phyloP scores from a whole-genome alignment of 2,888 invertebrate species.

The Gisinianus flammeolus region DNA sequence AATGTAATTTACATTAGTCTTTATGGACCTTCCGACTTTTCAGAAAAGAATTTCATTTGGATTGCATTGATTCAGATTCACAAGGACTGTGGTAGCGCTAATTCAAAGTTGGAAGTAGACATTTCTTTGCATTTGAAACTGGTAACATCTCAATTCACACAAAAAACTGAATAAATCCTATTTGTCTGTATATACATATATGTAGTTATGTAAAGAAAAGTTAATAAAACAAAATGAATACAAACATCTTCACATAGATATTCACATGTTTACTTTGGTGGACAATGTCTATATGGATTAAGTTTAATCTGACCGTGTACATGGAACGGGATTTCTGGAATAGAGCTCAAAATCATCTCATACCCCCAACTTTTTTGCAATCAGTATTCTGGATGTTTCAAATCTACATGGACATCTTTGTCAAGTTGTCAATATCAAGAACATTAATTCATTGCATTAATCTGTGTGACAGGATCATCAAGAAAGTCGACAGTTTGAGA shows the following conservation, averaged over 20 bases:
- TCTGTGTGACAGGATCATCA: too few species aligned
- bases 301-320: slow-evolving; percentile 18
- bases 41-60: slow-evolving; percentile 10
- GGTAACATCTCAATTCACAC: too few species aligned
- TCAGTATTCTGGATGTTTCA: slow-evolving; percentile 7
- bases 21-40: slow-evolving; percentile 9
- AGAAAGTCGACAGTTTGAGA: too few species aligned
- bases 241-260: background rate
- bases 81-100: background rate
- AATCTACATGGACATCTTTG: slow-evolving; percentile 2
- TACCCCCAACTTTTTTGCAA: background rate
- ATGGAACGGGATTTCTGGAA: slow-evolving; percentile 14
- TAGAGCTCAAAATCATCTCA: background rate
- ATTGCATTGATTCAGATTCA: background rate
- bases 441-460: too few species aligned
- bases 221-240: background rate
- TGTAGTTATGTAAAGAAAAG: background rate
- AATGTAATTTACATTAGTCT: background rate
- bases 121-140: background rate
- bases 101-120: background rate
- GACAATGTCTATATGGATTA: slow-evolving; percentile 1
- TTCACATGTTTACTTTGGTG: slow-evolving; percentile 2
- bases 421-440: too few species aligned
- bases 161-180: too few species aligned
- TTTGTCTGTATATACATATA: background rate